phyloP scores from a whole-genome alignment of 1,140 invertebrate species.

The Drosophila sucinea region DNA sequence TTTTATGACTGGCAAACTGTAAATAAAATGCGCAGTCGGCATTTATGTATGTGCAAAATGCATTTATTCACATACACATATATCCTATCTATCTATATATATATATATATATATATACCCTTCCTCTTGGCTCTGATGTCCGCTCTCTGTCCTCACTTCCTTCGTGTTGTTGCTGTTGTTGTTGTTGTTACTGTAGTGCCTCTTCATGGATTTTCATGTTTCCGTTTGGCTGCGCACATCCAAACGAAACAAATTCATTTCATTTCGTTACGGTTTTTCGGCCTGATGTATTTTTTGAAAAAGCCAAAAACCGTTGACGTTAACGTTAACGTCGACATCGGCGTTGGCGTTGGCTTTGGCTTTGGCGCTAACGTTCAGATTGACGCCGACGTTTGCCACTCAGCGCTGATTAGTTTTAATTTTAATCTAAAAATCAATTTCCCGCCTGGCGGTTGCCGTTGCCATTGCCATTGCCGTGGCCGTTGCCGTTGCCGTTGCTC shows the following conservation, averaged over 20 bases:
- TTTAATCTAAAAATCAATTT: conserved; percentile 83
- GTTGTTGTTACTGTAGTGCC: not conserved
- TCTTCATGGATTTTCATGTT: conserved; percentile 62
- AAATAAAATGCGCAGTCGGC: conserved; percentile 76
- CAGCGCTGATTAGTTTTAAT: conserved; percentile 82
- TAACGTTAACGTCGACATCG: conserved; percentile 39
- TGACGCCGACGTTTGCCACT: conserved; percentile 58
- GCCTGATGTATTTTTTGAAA: conserved; percentile 69
- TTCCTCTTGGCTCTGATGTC: conserved; percentile 12
- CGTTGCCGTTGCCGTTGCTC: conserved; percentile 29
- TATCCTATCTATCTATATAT: conserved; percentile 38
- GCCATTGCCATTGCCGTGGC: conserved; percentile 21
- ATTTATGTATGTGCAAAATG: conserved; percentile 67
- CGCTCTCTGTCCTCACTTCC: conserved; percentile 25
- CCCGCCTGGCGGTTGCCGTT: conserved; percentile 56
- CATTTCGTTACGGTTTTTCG: conserved; percentile 79
- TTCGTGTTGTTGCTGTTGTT: conserved; percentile 24
- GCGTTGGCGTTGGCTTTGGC: conserved; percentile 40
- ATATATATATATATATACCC: not conserved
- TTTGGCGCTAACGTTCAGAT: conserved; percentile 10
- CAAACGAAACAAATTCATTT: conserved; percentile 76
- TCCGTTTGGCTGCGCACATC: conserved; percentile 75
- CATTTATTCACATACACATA: conserved; percentile 45
- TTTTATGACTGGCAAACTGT: conserved; percentile 70
- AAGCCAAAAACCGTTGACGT: conserved; percentile 47